Evolutionary conservation across 1,140 invertebrate species (phyloP), one percentile per base, ranked within the genome.

Genomic region (Penaeus chinensis): DNA sequence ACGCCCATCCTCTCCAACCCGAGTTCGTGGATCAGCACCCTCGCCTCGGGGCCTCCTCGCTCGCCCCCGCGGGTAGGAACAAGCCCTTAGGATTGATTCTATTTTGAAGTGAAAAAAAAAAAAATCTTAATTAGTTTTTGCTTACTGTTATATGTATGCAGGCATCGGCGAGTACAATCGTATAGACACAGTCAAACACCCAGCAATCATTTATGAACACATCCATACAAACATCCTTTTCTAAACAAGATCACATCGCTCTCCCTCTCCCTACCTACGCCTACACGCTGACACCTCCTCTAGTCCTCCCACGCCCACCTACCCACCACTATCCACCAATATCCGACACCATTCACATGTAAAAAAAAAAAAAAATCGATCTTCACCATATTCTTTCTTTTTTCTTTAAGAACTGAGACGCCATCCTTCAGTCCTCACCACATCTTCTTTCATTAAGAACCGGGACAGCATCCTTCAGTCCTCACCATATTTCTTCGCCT

Each of bases 21-120:
- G 27, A 97, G 96, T 89, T 94, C 96, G 0, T 94, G 96, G 22
- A 97, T 98, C 91, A 94, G 95, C 79, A 98, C 97, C 0, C 91
- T 95, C 22, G 94, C 96, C 3, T 93, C 93, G 66, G 96, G 96
- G 77, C 93, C 94, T 27, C 96, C 96, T 13, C 93, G 94, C 71
- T 96, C 96, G 10, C 92, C 95, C 60, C 96, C 96, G 61, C 92
- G 93, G 82, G 87, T 88, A 80, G 0, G 66, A 24, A 24, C 24
- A 10, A 85, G 27, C 7, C 7, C 37, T 42, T 42, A 42, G 0
- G 37, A 42, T 8, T 42, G 4, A 42, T 42, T 1, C 1, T 54
- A 13, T 54, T 54, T 54, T 54, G 54, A 54, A 54, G 16, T 54
- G 54, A 54, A 54, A 54, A 13, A 54, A 54, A 54, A 13, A 8